Base-by-base conservation (phyloP, 1,140 invertebrate species). In the Dryas iulia region DNA sequence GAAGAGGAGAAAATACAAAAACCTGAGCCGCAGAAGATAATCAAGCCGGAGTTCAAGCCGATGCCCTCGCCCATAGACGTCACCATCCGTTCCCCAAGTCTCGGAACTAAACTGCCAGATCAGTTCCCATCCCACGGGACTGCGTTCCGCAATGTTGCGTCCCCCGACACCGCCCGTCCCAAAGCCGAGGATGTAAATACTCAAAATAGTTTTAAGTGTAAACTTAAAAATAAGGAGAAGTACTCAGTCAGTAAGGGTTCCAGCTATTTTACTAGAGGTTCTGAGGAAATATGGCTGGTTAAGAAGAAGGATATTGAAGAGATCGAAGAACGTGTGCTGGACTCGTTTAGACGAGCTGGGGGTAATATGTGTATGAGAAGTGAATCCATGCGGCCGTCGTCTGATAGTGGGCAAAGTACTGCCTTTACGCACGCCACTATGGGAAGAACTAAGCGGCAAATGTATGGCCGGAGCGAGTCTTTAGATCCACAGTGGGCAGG, bases 241-340 rank as follows among this genome's bases (percentile, higher is more conserved):
- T 86, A 88, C 52, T 87, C 84, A 31, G 86, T 87, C 2, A 90
- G 85, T 72, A 89, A 88, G 59, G 86, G 87, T 0, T 88, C 86
- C 18, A 87, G 88, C 52, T 91, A 90, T 73, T 90, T 88, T 72
- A 89, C 86, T 2, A 73, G 87, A 5, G 89, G 87, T 5, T 89
- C 89, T 0, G 87, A 91, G 54, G 89, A 91, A 65, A 90, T 91
- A 21, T 91, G 89, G 89, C 77, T 91, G 8, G 89, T 91, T 24
- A 91, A 91, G 76, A 91, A 91, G 74, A 91, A 91, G 69, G 89
- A 91, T 33, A 91, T 91, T 11, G 87, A 90, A 59, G 89, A 91
- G 66, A 89, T 91, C 12, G 89, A 91, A 60, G 87, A 90, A 59
- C 70, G 89, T 2, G 89, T 91, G 8, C 60, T 91, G 35, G 88